Conservation (phyloP, 2,113 vertebrate genomes). For the Panthera uncia region DNA sequence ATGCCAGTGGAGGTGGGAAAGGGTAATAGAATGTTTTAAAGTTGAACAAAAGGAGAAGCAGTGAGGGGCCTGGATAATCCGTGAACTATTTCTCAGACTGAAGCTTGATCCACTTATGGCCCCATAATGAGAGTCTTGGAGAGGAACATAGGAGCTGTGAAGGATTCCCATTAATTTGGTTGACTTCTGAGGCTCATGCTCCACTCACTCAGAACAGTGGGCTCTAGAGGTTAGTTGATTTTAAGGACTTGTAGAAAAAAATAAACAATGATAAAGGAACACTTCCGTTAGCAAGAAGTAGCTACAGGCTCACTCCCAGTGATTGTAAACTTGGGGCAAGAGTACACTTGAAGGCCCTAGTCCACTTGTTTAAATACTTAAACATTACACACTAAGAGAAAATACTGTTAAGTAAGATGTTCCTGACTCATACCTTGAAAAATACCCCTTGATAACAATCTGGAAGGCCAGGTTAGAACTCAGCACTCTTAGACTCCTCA, state of each 20-base stretch:
- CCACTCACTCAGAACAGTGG: background rate
- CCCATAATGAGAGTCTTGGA: background rate
- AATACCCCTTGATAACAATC: background rate
- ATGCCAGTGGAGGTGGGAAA: background rate
- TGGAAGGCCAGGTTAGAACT: background rate
- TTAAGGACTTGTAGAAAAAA: background rate
- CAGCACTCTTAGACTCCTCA: background rate
- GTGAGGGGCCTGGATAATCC: too few relatives aligned
- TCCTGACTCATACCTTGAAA: background rate
- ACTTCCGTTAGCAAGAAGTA: background rate
- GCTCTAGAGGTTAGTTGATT: background rate
- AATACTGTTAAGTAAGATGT: background rate
- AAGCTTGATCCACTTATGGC: background rate
- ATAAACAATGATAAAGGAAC: background rate
- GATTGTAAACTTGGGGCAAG: background rate
- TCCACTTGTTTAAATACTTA: background rate
- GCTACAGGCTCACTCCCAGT: background rate
- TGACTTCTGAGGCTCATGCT: background rate
- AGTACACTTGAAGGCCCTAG: background rate
- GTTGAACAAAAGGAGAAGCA: background rate
- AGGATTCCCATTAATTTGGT: background rate
- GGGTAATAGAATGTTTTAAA: background rate
- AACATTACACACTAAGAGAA: background rate
- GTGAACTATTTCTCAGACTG: background rate
- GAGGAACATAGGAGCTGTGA: background rate